These are phyloP conservation scores for Troides helena DNA, from an alignment of 2,888 invertebrate genomes.

Conservation along the genomic window DNA sequence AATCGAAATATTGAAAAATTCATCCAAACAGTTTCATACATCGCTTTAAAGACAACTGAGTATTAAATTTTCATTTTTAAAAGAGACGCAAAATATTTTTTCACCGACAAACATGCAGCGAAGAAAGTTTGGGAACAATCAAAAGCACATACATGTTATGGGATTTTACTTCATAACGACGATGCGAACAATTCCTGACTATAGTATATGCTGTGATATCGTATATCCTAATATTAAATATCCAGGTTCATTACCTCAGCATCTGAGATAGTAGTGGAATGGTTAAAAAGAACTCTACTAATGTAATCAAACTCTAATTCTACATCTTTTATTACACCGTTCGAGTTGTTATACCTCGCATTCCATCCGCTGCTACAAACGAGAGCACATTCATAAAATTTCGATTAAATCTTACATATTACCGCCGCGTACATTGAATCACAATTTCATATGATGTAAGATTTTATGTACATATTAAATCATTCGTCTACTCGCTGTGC, in stretches of 20 bases:
- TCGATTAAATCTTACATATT: neutral
- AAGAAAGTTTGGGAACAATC: no score
- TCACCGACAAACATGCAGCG: no score
- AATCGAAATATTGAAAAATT: no score
- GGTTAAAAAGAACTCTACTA: neutral
- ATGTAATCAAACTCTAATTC: neutral
- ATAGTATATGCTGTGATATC: neutral
- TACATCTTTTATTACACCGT: neutral
- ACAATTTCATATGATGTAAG: no score
- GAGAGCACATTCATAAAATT: slow-evolving; percentile 8
- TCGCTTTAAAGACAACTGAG: no score
- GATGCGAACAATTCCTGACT: no score
- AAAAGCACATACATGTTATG: no score
- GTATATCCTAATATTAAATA: neutral
- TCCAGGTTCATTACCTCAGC: neutral
- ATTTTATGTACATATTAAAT: neutral
- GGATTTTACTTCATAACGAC: no score
- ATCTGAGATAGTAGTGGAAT: neutral
- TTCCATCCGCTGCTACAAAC: slow-evolving; percentile 3
- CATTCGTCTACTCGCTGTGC: neutral
- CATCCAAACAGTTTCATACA: no score
- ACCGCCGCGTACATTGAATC: no score
- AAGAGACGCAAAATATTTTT: no score
- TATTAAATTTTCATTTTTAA: no score
- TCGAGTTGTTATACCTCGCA: neutral